phyloP scores from a whole-genome alignment of 64 coral and sea anemone genomes.

The Orbicella faveolata region DNA sequence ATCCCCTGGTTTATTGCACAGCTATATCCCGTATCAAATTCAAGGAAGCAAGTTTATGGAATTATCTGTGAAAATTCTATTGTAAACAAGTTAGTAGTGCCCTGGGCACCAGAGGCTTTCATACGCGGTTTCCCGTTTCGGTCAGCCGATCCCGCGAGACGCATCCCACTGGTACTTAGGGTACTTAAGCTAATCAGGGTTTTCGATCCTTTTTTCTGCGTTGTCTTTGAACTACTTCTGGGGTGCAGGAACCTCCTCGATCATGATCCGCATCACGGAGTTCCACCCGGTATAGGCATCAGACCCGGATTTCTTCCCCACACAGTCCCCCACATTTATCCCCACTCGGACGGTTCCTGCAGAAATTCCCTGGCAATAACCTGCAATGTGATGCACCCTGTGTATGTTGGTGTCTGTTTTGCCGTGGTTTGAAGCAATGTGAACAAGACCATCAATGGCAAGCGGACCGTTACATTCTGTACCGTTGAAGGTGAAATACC shows the following conservation, averaged over 20 bases:
- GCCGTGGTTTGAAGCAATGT: not conserved
- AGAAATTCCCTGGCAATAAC: constrained; percentile 7
- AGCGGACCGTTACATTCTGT: constrained; percentile 19
- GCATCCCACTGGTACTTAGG: too few relatives aligned
- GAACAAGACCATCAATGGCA: constrained; percentile 1
- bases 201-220: too few relatives aligned
- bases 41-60: too few relatives aligned
- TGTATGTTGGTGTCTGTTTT: constrained; percentile 16
- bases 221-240: not conserved
- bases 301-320: not conserved
- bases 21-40: too few relatives aligned
- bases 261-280: constrained; percentile 16
- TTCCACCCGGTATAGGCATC: constrained; percentile 19
- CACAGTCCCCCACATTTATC: constrained; percentile 2
- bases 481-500: constrained; percentile 37
- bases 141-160: too few relatives aligned
- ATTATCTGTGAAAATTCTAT: too few relatives aligned
- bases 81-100: too few relatives aligned
- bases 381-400: not conserved
- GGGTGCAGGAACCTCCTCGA: constrained; percentile 4
- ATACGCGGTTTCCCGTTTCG: too few relatives aligned
- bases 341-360: constrained; percentile 1
- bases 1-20: too few relatives aligned
- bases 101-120: too few relatives aligned
- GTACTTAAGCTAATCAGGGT: too few relatives aligned